Evolutionary conservation across 2,113 vertebrate genomes (phyloP).

Genomic region (Podocnemis expansa): DNA sequence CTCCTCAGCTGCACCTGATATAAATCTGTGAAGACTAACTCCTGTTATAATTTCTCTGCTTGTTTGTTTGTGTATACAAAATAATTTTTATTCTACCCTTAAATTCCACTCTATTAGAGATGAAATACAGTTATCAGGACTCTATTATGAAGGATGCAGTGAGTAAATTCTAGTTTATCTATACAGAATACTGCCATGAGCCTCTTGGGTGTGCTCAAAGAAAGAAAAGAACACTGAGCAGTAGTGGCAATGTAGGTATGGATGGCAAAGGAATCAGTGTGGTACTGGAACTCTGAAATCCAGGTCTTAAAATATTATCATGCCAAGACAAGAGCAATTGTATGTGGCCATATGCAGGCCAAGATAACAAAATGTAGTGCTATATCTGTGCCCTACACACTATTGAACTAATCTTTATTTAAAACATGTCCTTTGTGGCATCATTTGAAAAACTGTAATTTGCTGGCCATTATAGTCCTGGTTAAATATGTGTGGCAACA

Average conservation of each 20-base stretch:
- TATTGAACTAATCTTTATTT: too few relatives aligned
- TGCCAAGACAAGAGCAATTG: neutral
- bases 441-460: too few relatives aligned
- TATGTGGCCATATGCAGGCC: too few relatives aligned
- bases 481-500: too few relatives aligned
- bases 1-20: too few relatives aligned
- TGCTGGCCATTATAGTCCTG: too few relatives aligned
- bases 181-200: neutral
- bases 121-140: neutral
- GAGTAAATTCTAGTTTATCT: neutral
- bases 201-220: neutral
- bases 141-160: neutral
- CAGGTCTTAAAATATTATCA: neutral
- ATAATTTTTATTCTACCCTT: conserved; percentile 47
- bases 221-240: neutral
- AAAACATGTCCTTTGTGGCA: too few relatives aligned
- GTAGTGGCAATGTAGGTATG: neutral
- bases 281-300: neutral
- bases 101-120: neutral
- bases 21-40: too few relatives aligned
- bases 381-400: too few relatives aligned
- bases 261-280: rapidly evolving
- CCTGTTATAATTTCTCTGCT: conserved; percentile 57
- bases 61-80: conserved; percentile 20
- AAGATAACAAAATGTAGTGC: too few relatives aligned